Base-by-base conservation (phyloP, 2,888 invertebrate species). In the Drosophila nr. perissopoda region DNA sequence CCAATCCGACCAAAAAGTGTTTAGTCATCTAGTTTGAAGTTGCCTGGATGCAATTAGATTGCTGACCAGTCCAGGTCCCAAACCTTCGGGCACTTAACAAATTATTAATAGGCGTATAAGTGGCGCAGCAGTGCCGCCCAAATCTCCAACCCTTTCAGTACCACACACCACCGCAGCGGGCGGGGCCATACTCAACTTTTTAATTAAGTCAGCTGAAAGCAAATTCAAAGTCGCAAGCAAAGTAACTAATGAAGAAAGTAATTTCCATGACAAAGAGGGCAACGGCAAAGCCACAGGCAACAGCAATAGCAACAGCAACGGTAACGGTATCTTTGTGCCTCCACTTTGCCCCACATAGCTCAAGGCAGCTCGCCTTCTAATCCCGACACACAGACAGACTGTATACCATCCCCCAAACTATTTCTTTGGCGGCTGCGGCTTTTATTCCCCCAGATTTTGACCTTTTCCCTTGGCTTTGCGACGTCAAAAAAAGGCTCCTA, bases 171-270 rank as follows among this genome's bases (percentile, higher is more conserved):
- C 67, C 69, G 31, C 58, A 53, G 53, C 42, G 36, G 58, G 27
- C 29, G 29, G 42, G 18, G 51, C 51, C 27, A 49, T 27, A 53
- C 73, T 78, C 72, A 90, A 89, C 90, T 90, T 90, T 87, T 86
- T 88, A 90, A 90, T 90, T 88, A 90, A 91, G 90, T 89, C 89
- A 88, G 78, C 78, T 77, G 65, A 67, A 72, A 67, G 58, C 67
- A 73, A 65, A 69, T 58, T 57, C 54, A 67, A 69, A 82, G 69
- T 61, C 62, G 45, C 71, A 67, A 68, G 49, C 57, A 60, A 83
- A 84, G 85, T 89, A 86, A 90, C 91, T 90, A 91, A 91, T 91
- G 87, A 91, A 90, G 81, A 91, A 90, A 87, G 90, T 86, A 90
- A 90, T 91, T 90, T 91, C 83, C 87, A 88, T 91, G 87, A 87